Percentiles rank a stretch among this genome's conserved stretches.
phyloP scores from a whole-genome alignment of 2,113 vertebrate species.

The Podarcis muralis region DNA sequence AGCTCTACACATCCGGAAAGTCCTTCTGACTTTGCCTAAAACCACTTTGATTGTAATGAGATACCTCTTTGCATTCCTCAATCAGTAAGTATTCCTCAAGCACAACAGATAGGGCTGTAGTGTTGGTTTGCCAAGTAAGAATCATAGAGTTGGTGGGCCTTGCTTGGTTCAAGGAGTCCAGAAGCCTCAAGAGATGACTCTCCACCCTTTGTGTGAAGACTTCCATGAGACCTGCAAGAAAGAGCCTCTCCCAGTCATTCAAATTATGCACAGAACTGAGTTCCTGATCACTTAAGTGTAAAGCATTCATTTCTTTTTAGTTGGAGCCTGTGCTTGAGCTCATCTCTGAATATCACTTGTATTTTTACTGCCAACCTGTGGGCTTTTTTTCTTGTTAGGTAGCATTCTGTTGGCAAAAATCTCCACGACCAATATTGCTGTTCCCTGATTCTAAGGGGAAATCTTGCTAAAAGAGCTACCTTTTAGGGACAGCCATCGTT shows the following conservation, averaged over 20 bases:
- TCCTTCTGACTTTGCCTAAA: conserved; percentile 86
- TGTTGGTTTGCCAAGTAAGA: not conserved
- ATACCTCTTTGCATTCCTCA: conserved; percentile 98
- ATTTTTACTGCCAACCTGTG: too few relatives aligned
- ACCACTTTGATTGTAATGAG: conserved; percentile 95
- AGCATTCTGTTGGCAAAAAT: not conserved
- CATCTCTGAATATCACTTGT: not conserved
- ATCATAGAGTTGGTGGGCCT: not conserved
- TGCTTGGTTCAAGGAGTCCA: not conserved
- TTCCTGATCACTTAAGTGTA: not conserved
- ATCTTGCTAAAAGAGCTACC: not conserved
- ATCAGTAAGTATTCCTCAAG: conserved; percentile 87
- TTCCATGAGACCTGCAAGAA: not conserved
- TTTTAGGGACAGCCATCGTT: not conserved
- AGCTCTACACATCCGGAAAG: conserved; percentile 90
- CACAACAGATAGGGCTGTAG: not conserved
- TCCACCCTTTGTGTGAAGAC: not conserved
- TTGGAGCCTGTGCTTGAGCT: not conserved
- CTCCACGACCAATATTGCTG: not conserved
- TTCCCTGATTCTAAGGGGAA: not conserved
- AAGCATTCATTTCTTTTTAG: not conserved
- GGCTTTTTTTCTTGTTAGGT: not conserved
- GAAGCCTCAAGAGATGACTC: not conserved
- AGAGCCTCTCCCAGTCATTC: not conserved
- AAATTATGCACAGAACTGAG: not conserved